Conservation (phyloP, 2,888 invertebrate species). For the Euspilapteryx auroguttella region DNA sequence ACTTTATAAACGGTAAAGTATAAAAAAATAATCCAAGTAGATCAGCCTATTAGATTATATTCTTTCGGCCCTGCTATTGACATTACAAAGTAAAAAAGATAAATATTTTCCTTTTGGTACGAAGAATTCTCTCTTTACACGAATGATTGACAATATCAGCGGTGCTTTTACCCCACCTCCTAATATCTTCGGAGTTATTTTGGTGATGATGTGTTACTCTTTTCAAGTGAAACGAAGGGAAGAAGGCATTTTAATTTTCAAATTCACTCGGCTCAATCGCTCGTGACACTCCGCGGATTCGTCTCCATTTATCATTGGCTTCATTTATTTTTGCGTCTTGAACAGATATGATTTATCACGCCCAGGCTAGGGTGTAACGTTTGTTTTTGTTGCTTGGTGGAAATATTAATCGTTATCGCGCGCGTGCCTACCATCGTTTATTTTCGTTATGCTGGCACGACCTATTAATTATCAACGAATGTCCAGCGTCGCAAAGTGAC, state of each 20-base stretch:
- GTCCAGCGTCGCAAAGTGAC: constrained; percentile 45
- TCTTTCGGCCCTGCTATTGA: constrained; percentile 26
- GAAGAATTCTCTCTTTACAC: constrained; percentile 21
- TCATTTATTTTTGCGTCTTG: constrained; percentile 59
- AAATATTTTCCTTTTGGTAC: constrained; percentile 37
- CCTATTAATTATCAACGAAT: constrained; percentile 61
- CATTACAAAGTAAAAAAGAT: constrained; percentile 22
- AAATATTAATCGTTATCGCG: constrained; percentile 60
- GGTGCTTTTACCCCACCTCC: constrained; percentile 18
- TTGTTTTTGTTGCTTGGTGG: constrained; percentile 44
- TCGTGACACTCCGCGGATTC: constrained; percentile 31
- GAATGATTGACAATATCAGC: constrained; percentile 31
- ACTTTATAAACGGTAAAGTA: too few relatives aligned
- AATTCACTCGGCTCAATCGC: constrained; percentile 39
- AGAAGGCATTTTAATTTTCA: too few relatives aligned
- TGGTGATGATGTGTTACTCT: too few relatives aligned
- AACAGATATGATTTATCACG: constrained; percentile 57
- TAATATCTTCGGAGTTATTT: too few relatives aligned
- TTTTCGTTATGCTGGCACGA: constrained; percentile 54
- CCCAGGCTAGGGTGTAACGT: constrained; percentile 44
- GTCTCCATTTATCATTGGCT: constrained; percentile 55
- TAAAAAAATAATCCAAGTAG: too few relatives aligned
- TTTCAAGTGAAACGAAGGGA: too few relatives aligned
- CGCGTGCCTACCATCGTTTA: constrained; percentile 53
- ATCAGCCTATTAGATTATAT: too few relatives aligned